Base-by-base conservation (phyloP, 2,113 vertebrate species). In the Myiopsitta monachus region DNA sequence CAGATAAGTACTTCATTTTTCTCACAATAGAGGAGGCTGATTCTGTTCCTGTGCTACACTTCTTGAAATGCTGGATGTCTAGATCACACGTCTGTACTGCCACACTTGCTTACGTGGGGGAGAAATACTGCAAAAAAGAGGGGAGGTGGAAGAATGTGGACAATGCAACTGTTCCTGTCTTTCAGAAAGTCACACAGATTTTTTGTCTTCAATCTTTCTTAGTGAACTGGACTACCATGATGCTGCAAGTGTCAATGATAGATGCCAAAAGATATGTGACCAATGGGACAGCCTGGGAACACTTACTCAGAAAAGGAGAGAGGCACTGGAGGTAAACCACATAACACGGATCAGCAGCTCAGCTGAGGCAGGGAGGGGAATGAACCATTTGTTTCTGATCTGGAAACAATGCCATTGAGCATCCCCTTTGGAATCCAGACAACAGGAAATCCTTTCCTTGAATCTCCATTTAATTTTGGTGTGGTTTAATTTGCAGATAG, bases 241-340 rank as follows among this genome's bases (percentile, higher is more conserved):
- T n/a, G 99, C 99, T 67, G 99, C 98, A 93, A 98, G 98, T 91
- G 97, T 99, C 84, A 99, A 99, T 94, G 98, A 98, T 54, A 98
- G 99, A 66, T 99, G 99, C 96, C 99, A 99, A 98, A 99, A 98
- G 90, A 99, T 99, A 94, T 99, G 99, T 94, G 99, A 99, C 97
- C 98, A 99, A 96, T 99, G 99, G 99, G 99, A 99, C 97, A 98
- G 98, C 81, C 88, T 99, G 97, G 99, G 99, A 88, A 99, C 99
- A 8, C 98, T 99, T 61, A 99, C 99, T 64, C 99, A 99, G 97
- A 99, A 99, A 97, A 98, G 99, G 83, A 98, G 99, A 91, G 99
- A 99, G 76, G 97, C 98, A 6, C 95, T 99, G 87, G 99, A 99
- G 99, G 99, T 99, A 95, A 97, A 63, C 27, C 6, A 3, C 31